Conservation (phyloP, 2,888 invertebrate genomes). For the Dryobotodes eremita region DNA sequence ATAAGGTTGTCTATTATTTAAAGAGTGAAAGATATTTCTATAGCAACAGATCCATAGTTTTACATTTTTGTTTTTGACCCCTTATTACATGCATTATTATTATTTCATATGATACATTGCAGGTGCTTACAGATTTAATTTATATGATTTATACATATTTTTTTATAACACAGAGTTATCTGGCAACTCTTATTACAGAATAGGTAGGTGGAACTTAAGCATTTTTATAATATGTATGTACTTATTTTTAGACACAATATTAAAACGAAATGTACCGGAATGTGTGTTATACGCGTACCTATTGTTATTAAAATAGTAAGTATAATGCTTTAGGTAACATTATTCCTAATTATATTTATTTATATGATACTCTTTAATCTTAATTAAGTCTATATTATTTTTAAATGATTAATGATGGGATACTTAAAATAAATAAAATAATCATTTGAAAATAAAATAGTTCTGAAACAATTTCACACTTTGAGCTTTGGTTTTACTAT, state of each 20-base stretch:
- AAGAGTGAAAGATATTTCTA: background rate
- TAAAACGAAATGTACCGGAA: conserved; percentile 45
- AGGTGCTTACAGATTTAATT: background rate
- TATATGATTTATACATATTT: background rate
- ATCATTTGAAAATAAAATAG: conserved; percentile 50
- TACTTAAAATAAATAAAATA: conserved; percentile 25
- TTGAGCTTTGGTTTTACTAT: conserved; percentile 73
- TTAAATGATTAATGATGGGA: conserved; percentile 34
- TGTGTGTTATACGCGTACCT: conserved; percentile 2
- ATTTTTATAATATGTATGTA: conserved; percentile 26
- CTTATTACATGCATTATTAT: background rate
- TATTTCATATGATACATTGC: background rate
- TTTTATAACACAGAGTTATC: background rate
- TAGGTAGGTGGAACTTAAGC: background rate
- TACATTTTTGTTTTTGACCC: background rate
- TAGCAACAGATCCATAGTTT: background rate
- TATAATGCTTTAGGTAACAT: conserved; percentile 43
- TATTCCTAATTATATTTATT: conserved; percentile 33
- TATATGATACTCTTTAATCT: conserved; percentile 14
- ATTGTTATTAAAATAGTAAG: conserved; percentile 11
- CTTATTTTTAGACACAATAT: conserved; percentile 35
- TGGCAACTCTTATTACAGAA: conserved; percentile 8
- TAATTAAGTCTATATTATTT: conserved; percentile 44
- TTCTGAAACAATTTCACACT: conserved; percentile 62
- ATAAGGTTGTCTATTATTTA: background rate